Base-by-base conservation (phyloP, 1,140 invertebrate species). In the Drosophila tani region DNA sequence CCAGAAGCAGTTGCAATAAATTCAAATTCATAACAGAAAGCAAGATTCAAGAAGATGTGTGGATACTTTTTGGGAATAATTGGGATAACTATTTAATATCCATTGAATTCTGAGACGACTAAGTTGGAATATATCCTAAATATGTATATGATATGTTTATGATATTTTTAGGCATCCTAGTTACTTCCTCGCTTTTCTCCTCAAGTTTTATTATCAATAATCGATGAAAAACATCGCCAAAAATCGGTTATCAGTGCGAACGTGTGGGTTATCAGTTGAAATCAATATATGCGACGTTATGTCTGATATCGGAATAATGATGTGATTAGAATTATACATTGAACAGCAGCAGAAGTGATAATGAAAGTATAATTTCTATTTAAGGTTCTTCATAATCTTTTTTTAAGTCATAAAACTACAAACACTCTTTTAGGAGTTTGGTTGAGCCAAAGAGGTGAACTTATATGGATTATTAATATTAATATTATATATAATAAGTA, bases 1-100 rank as follows among this genome's bases (percentile, higher is more conserved):
- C 19, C 79, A 79, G 35, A 8, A 69, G 56, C 63, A 88, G 11
- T 53, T 88, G 45, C 59, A 85, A 67, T 90, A 88, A 78, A 66
- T 6, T n/a, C 2, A 2, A n/a, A 15, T 24, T 24, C 8, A 32
- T 5, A 17, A 21, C 2, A 11, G n/a, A 41, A 15, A 46, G 21
- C 46, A 35, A 49, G 51, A 40, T n/a, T 40, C 8, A 15, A 9
- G 29, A 17, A 19, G 32, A 15, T 21, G 14, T 47, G 19, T 2
- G 0, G 21, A 3, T 9, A 5, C 0, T 9, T 14, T 19, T 35
- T 14, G 0, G 14, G 41, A 6, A 29, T 29, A 6, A 29, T 7
- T 32, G n/a, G n/a, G n/a, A n/a, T n/a, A n/a, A n/a, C n/a, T 32
- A 32, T 32, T 32, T 32, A 9, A 2, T 32, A 9, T 7, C 29